Percentiles rank a stretch among this genome's conserved stretches.
These are phyloP conservation scores for Rhabdomys dilectus DNA, from an alignment of 2,113 vertebrate genomes.

Conservation along the genomic window DNA sequence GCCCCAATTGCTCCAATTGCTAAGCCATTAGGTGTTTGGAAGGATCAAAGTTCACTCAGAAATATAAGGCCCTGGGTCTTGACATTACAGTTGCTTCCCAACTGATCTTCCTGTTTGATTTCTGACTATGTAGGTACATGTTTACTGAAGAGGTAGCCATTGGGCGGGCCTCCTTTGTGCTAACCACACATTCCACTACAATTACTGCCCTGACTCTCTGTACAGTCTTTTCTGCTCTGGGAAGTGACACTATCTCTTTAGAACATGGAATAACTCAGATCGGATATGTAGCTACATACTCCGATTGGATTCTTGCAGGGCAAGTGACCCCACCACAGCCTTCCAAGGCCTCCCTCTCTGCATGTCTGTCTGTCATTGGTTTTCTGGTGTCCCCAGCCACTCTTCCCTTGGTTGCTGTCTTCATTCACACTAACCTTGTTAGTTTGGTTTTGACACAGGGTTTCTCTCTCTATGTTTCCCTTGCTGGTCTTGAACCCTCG, in stretches of 20 bases:
- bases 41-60: constrained; percentile 19
- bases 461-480: neutral
- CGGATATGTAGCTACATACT: neutral
- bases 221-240: neutral
- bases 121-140: neutral
- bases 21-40: constrained; percentile 22
- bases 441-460: neutral
- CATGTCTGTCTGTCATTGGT: neutral
- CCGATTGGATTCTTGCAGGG: neutral
- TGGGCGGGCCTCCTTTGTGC: neutral
- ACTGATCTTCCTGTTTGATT: neutral
- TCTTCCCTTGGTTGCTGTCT: neutral
- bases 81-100: neutral
- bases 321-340: neutral
- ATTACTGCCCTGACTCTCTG: neutral
- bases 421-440: neutral
- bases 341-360: neutral
- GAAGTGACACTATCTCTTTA: neutral
- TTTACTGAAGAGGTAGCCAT: neutral
- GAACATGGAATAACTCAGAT: neutral
- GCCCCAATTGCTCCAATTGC: neutral
- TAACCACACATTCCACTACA: neutral
- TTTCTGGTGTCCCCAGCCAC: neutral
- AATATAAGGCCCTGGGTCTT: constrained; percentile 26
- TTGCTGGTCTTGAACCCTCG: neutral